These are phyloP conservation scores for Polydrusus pterygomalis DNA, from an alignment of 2,888 invertebrate species.

Conservation along the genomic window DNA sequence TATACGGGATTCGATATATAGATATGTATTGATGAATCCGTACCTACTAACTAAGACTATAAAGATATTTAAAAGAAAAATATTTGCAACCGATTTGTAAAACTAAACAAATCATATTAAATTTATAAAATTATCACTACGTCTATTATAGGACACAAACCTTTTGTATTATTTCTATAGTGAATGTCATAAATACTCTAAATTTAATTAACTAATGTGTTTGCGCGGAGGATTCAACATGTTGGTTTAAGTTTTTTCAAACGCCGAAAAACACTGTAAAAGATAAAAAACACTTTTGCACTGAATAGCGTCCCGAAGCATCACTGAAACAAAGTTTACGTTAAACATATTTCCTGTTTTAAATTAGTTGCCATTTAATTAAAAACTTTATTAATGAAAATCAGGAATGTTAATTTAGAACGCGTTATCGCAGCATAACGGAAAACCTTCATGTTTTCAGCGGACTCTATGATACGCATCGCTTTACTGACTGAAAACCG, in stretches of 20 bases:
- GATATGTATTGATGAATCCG: no score
- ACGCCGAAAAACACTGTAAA: slow-evolving; percentile 42
- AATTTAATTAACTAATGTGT: slow-evolving; percentile 32
- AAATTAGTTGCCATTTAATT: slow-evolving; percentile 8
- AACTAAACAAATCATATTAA: neutral
- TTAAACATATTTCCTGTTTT: slow-evolving; percentile 34
- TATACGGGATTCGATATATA: no score
- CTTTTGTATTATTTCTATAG: neutral
- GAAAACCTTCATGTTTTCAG: slow-evolving; percentile 35
- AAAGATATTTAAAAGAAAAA: no score
- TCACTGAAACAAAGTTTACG: slow-evolving; percentile 4
- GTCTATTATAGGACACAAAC: neutral
- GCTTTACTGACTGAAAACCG: slow-evolving; percentile 49
- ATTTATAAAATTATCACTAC: neutral
- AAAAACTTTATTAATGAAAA: slow-evolving; percentile 28
- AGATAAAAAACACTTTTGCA: slow-evolving; percentile 37
- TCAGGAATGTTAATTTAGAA: slow-evolving; percentile 29
- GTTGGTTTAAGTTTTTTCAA: slow-evolving; percentile 42
- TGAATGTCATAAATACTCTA: neutral
- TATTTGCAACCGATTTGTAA: no score
- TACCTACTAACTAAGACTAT: no score
- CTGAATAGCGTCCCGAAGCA: slow-evolving; percentile 37
- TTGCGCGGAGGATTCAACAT: slow-evolving; percentile 35
- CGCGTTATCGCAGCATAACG: slow-evolving; percentile 23
- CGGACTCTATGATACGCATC: slow-evolving; percentile 45